phyloP scores from a whole-genome alignment of 2,888 invertebrate genomes.

The Boloria selene region DNA sequence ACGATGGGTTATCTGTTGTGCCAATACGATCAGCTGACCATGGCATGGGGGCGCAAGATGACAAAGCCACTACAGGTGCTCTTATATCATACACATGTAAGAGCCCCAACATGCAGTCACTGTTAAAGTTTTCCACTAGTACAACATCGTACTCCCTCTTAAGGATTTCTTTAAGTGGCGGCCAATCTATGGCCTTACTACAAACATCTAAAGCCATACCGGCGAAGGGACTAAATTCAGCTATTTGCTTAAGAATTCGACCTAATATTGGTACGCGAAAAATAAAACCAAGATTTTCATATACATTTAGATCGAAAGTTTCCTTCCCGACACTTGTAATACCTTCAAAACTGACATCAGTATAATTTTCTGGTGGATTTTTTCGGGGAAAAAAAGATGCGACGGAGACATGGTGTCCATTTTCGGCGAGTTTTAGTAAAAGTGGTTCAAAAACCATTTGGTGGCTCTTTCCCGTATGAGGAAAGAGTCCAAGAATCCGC shows the following conservation, averaged over 20 bases:
- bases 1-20: conserved; percentile 56
- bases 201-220: conserved; percentile 64
- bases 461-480: conserved; percentile 84
- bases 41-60: conserved; percentile 82
- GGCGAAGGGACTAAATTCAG: conserved; percentile 57
- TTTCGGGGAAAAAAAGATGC: conserved; percentile 82
- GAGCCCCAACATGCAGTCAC: conserved; percentile 85
- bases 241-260: conserved; percentile 51
- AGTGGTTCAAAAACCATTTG: conserved; percentile 83
- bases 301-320: conserved; percentile 55
- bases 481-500: conserved; percentile 82
- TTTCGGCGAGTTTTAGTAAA: conserved; percentile 75
- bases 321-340: conserved; percentile 62
- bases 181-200: conserved; percentile 61
- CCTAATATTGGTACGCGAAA: conserved; percentile 53
- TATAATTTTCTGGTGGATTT: conserved; percentile 71
- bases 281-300: conserved; percentile 52
- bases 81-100: conserved; percentile 76
- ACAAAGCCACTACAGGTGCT: conserved; percentile 80
- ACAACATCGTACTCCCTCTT: conserved; percentile 83
- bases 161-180: conserved; percentile 61
- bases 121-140: conserved; percentile 84
- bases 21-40: conserved; percentile 66
- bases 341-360: conserved; percentile 68
- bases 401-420: conserved; percentile 84